Evolutionary conservation across 1,140 invertebrate species (phyloP).

Genomic region (Chironomus tepperi): DNA sequence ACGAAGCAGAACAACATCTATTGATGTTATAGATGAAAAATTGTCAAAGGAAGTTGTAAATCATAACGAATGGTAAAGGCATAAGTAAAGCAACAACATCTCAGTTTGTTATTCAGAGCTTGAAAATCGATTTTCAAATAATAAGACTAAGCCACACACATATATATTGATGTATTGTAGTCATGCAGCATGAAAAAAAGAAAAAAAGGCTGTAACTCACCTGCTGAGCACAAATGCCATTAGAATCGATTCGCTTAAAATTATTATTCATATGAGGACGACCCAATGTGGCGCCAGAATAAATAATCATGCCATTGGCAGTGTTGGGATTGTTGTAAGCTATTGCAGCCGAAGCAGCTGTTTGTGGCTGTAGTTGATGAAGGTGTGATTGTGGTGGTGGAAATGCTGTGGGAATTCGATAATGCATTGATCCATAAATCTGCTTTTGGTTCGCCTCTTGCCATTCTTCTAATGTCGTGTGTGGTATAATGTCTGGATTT

Average conservation of each 20-base stretch:
- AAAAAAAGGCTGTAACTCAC: not conserved
- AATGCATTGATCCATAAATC: slow-evolving; percentile 21
- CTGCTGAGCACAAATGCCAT: slow-evolving; percentile 21
- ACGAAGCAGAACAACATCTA: no score
- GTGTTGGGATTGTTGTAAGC: not conserved
- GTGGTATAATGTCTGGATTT: slow-evolving; percentile 63
- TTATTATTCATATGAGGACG: slow-evolving; percentile 24
- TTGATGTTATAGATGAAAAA: no score
- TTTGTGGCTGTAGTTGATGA: slow-evolving; percentile 11
- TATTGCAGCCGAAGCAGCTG: slow-evolving; percentile 18
- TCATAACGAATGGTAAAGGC: no score
- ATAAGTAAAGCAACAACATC: no score
- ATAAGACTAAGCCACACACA: no score
- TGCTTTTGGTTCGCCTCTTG: slow-evolving; percentile 23
- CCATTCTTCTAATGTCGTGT: slow-evolving; percentile 41
- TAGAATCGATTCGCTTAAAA: slow-evolving; percentile 22
- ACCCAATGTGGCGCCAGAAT: slow-evolving; percentile 25
- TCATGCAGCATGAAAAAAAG: not conserved
- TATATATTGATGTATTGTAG: no score
- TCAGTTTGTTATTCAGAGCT: no score
- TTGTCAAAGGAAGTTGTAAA: not conserved
- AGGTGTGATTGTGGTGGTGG: slow-evolving; percentile 22
- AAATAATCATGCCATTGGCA: slow-evolving; percentile 23
- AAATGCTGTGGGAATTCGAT: slow-evolving; percentile 23
- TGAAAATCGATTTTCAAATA: no score